Evolutionary conservation across 2,113 vertebrate genomes (phyloP), one percentile per base, ranked within the genome.

Genomic region (Tetrax tetrax): DNA sequence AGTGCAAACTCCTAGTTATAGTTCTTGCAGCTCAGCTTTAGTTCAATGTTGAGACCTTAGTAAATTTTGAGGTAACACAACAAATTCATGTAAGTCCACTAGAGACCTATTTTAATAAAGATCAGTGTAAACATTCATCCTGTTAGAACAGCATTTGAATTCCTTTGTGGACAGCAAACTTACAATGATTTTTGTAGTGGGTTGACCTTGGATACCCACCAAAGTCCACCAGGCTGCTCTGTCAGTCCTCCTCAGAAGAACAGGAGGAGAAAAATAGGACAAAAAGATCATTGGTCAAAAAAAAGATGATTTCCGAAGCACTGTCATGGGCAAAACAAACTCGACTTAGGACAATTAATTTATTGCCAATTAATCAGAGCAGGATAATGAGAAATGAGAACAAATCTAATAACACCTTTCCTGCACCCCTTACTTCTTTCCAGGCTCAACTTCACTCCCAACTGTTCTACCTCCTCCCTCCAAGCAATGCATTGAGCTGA

Each of bases 401-500:
- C 31, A 69, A 71, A 56, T 10, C 33, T 64, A 71, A 71, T 71
- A 71, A 3, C 19, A 31, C 12, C 28, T 25, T 47, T 17, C 33
- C 8, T 7, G 3, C 4, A 33, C 28, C 12, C 23, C 24, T n/a
- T 18, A 10, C 29, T 71, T 56, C 48, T 48, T 71, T 15, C 10
- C 23, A 50, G 41, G 20, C 6, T 63, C 28, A 38, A 4, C 29
- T 57, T 72, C 10, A 35, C 24, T 50, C 31, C 17, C 50, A 72
- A 18, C 10, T 57, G 16, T 45, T 59, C 41, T 71, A 18, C 15
- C 21, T 43, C 19, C 25, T 80, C 24, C 15, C 10, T 10, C 6
- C 1, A 1, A 54, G 28, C 0, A 1, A 45, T 9, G 20, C 63
- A 71, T 19, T 3, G 12, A 19, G 3, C 33, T 7, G 12, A 28